Percentiles rank a stretch among this genome's conserved stretches.
phyloP scores from a whole-genome alignment of 2,888 invertebrate genomes.

The Pyrgus malvae region DNA sequence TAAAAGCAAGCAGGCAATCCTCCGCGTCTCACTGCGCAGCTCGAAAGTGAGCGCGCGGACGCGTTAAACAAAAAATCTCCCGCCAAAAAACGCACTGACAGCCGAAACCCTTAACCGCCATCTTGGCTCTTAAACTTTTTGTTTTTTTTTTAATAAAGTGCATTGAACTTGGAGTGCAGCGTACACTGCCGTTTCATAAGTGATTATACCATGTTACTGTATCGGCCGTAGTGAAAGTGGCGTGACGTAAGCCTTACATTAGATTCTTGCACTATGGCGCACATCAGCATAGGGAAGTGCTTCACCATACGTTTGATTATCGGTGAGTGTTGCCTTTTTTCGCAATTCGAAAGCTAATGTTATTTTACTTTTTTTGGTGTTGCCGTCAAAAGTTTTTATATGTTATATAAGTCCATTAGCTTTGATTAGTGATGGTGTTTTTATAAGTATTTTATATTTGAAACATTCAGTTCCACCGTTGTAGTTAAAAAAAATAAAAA shows the following conservation, averaged over 20 bases:
- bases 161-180: conserved; percentile 70
- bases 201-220: conserved; percentile 65
- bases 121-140: conserved; percentile 37
- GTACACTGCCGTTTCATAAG: conserved; percentile 62
- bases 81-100: conserved; percentile 50
- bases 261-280: conserved; percentile 67
- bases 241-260: conserved; percentile 75
- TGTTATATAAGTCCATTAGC: conserved; percentile 2
- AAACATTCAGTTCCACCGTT: not conserved
- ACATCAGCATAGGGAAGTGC: conserved; percentile 67
- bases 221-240: conserved; percentile 72
- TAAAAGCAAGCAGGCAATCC: conserved; percentile 66
- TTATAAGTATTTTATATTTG: not conserved
- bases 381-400: not conserved
- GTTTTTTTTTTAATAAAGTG: conserved; percentile 46
- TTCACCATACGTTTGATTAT: conserved; percentile 53
- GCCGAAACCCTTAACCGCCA: conserved; percentile 38
- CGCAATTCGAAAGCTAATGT: conserved; percentile 16
- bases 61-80: conserved; percentile 58
- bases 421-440: not conserved
- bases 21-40: conserved; percentile 63
- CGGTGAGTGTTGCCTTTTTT: conserved; percentile 54
- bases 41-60: conserved; percentile 70
- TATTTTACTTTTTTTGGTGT: not conserved
- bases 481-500: too few relatives aligned